These are phyloP conservation scores for Eulemur macaco DNA, from an alignment of 2,113 vertebrate species.

Conservation along the genomic window DNA sequence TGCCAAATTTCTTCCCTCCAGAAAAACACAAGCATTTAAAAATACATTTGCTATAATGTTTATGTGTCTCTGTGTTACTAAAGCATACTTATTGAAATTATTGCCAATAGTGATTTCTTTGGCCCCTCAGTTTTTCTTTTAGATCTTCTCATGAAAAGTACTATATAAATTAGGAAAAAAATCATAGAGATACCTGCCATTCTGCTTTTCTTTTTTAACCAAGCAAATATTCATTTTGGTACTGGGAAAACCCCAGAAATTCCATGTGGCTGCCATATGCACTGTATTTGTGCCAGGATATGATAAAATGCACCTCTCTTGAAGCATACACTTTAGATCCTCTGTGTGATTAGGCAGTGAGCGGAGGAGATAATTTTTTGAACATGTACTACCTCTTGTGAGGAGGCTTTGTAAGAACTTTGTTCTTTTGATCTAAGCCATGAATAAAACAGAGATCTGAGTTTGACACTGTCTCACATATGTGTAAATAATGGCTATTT, in stretches of 20 bases:
- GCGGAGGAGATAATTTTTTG: constrained; percentile 25
- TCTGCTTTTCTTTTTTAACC: constrained; percentile 46
- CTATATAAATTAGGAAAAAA: neutral
- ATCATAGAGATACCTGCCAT: constrained; percentile 21
- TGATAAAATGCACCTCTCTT: constrained; percentile 66
- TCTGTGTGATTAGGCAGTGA: constrained; percentile 45
- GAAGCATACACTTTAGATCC: constrained; percentile 56
- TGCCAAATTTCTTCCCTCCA: constrained; percentile 59
- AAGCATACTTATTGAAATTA: constrained; percentile 56
- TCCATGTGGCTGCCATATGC: constrained; percentile 73
- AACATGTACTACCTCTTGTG: neutral
- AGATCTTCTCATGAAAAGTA: constrained; percentile 76
- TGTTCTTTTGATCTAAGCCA: constrained; percentile 21
- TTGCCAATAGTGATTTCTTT: constrained; percentile 56
- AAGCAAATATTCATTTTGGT: constrained; percentile 72
- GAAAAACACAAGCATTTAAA: constrained; percentile 71
- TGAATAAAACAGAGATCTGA: constrained; percentile 29
- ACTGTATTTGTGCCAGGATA: constrained; percentile 55
- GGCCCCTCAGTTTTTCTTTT: constrained; percentile 56
- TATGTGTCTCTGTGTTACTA: constrained; percentile 62
- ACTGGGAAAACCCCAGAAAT: constrained; percentile 71
- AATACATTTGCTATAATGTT: constrained; percentile 68
- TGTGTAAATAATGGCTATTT: neutral
- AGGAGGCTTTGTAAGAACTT: neutral
- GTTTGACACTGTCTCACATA: neutral